Evolutionary conservation across 2,113 vertebrate species (phyloP), one percentile per base, ranked within the genome.

Genomic region (Thymallus thymallus): DNA sequence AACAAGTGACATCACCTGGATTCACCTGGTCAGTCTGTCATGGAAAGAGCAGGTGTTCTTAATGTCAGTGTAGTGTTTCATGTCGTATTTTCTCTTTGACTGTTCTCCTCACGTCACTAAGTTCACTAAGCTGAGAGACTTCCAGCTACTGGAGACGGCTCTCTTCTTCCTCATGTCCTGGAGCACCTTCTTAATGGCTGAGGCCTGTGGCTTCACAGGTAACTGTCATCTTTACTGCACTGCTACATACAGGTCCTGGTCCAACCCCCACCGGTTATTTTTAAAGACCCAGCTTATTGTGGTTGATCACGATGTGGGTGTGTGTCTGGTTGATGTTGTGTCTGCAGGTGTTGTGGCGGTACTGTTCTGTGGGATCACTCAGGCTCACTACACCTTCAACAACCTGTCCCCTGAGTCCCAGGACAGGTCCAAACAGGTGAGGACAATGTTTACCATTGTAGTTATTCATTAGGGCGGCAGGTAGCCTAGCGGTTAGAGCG

Each of bases 161-260:
- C 85, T 99, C 68, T 99, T 99, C 86, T 99, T 99, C 91, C 80
- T 99, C 87, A 98, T 99, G 97, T 99, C 98, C 26, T 99, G 97
- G 98, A 98, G 97, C 88, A 99, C 98, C 0, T 99, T 99, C 78
- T 94, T 99, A 24, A 87, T 99, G 88, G 98, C 98, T 0, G 97
- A 99, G 86, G 97, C 98, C 0, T 99, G 97, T 79, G 96, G 96
- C 69, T 98, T 98, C 90, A 99, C 98, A 92, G 98, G 98, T 97
- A 84, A 66, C 16, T 30, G 70, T 22, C 41, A 76, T 41, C 58
- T 61, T 61, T 22, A 51, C 9, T 0, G 35, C 7, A 71, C 29
- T 1, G 1, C 56, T 14, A 71, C 24, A 35, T 6, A 5, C 29
- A 55, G 56, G n/a, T 60, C 56, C 6, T n/a, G n/a, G 56, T 41